A percentile compares a stretch with the other conserved stretches of the same genome.
Evolutionary conservation across 2,888 invertebrate genomes (phyloP).

Genomic region (Andrena trimmerana): DNA sequence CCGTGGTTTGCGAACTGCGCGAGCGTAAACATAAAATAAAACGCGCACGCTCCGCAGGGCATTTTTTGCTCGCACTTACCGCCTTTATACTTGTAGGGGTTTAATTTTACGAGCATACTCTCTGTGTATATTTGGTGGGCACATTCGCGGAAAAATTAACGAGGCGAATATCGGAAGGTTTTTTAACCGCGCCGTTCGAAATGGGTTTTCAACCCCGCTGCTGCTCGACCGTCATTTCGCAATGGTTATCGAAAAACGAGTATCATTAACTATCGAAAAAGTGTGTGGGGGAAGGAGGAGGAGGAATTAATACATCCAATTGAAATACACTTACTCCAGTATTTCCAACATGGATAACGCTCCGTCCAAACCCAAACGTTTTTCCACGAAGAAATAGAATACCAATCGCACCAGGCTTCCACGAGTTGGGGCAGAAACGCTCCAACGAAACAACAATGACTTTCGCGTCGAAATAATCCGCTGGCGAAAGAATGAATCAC

Average conservation of each 20-base stretch:
- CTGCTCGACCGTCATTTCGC: slow-evolving; percentile 47
- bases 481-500: neutral
- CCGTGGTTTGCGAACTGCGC: neutral
- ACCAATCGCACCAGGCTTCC: neutral
- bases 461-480: neutral
- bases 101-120: slow-evolving; percentile 49
- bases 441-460: slow-evolving; percentile 1
- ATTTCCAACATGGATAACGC: neutral
- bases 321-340: neutral
- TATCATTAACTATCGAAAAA: slow-evolving; percentile 19
- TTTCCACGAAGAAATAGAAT: neutral
- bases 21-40: slow-evolving; percentile 20
- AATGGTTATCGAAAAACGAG: slow-evolving; percentile 41
- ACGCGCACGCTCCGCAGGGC: neutral
- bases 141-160: slow-evolving; percentile 45
- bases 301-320: neutral
- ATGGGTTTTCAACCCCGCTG: slow-evolving; percentile 31
- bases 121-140: slow-evolving; percentile 49
- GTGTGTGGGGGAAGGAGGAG: neutral
- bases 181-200: slow-evolving; percentile 27
- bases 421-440: neutral
- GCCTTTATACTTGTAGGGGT: slow-evolving; percentile 38
- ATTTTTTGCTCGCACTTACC: slow-evolving; percentile 36
- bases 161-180: slow-evolving; percentile 47
- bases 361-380: neutral